Base-by-base conservation (phyloP, 2,113 vertebrate genomes). In the Acanthochromis polyacanthus region DNA sequence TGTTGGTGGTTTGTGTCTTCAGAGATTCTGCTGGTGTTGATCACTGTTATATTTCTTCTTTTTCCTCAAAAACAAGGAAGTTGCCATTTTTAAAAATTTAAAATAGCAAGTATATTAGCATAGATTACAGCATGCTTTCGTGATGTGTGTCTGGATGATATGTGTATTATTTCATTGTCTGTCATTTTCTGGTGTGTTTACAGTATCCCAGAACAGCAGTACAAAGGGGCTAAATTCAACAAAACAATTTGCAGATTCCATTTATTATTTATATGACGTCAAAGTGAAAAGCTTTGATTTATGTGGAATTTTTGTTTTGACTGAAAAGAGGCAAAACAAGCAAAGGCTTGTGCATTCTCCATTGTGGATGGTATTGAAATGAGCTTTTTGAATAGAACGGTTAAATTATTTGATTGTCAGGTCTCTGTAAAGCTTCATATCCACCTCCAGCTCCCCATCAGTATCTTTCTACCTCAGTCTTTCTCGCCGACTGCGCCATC, bases 151-250 rank as follows among this genome's bases (percentile, higher is more conserved):
- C 32, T 60, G 45, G 25, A 28, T 63, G 38, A 11, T 57, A 68
- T 57, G 28, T 23, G 19, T 56, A 23, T 57, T 66, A 79, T 65
- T 65, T 80, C 28, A 68, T 62, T 65, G 65, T 75, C 59, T 64
- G 25, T 46, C 11, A 65, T 65, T 69, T 60, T 22, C 60, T 5
- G 30, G 52, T 66, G 16, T 66, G 22, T 36, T 67, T 55, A 23
- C 32, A 45, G 12, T 30, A 22, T 32, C 19, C 40, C 15, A 4
- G 64, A 50, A 30, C 19, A 51, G 8, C 40, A 64, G 58, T 14
- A 43, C 32, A 36, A 36, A 36, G 32, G 32, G 48, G 56, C 32
- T 32, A 19, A 25, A 59, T 52, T 16, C 7, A 70, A 69, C 45
- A 45, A 66, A 22, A 52, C 50, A 45, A 69, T 63, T 43, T 43